Base-by-base conservation (phyloP, 37 sponge, comb jelly and placozoan genomes). In the Ephydatia muelleri region DNA sequence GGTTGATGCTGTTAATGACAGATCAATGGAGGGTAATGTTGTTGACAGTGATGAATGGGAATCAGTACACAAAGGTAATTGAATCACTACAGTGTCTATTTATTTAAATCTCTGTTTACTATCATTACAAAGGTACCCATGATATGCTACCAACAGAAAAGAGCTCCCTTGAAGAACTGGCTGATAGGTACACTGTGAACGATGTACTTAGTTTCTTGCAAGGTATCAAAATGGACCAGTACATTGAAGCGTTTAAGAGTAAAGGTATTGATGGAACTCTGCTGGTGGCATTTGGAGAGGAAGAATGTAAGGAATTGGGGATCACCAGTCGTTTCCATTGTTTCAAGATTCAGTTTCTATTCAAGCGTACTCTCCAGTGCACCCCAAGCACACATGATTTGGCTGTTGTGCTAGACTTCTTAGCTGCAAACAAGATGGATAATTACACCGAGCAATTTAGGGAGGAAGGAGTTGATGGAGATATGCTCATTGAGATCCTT, bases 201-300 rank as follows among this genome's bases (percentile, higher is more conserved):
- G 71, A 31, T 28, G 71, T 84, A 68, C 40, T 84, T 0, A 21
- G 64, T 28, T 84, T 72, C 49, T 68, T 84, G 30, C 43, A 76
- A 19, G 19, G 77, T 26, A 76, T 76, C 68, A 64, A 66, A 64
- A 38, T 77, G 26, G 48, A 67, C 33, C 49, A 84, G 77, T 65
- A 67, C 49, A 77, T 72, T 65, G 68, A 48, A 22, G 31, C 5
- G 0, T 84, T 65, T 23, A 31, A 21, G 57, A 25, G 77, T 37
- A 32, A 78, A 11, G 47, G 77, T 11, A 67, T 85, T 68, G 86
- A 85, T 78, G 86, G 86, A 28, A 79, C 77, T 67, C 39, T 85
- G 43, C 79, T 85, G 31, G 0, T 75, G 28, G 75, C 33, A 26
- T 43, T 49, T 26, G 68, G 47, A 49, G 38, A 65, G 21, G 72